These are phyloP conservation scores for Quadriops clusia DNA, from an alignment of 2,888 invertebrate genomes.

Conservation along the genomic window DNA sequence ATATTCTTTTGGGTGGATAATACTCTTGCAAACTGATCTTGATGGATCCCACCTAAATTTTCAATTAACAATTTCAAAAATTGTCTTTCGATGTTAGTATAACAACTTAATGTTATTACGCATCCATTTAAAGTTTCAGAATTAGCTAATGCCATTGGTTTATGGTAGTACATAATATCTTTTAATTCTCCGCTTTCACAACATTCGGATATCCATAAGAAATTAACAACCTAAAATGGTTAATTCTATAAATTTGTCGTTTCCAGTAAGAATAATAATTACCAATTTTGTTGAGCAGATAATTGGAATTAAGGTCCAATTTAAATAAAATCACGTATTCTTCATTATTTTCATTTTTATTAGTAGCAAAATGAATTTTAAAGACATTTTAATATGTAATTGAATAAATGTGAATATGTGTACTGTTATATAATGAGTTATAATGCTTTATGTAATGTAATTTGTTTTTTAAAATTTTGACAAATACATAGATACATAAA, in stretches of 20 bases:
- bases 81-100: slow-evolving; percentile 57
- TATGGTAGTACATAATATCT: slow-evolving; percentile 59
- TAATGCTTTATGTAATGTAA: too few relatives aligned
- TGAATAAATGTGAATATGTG: too few relatives aligned
- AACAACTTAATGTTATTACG: slow-evolving; percentile 70
- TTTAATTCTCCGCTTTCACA: slow-evolving; percentile 45
- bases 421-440: too few relatives aligned
- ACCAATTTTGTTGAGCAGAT: too few relatives aligned
- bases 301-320: too few relatives aligned
- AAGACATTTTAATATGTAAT: too few relatives aligned
- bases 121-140: slow-evolving; percentile 50
- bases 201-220: slow-evolving; percentile 63
- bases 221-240: slow-evolving; percentile 53
- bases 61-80: slow-evolving; percentile 60
- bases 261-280: too few relatives aligned
- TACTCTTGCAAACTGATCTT: slow-evolving; percentile 54
- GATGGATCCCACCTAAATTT: slow-evolving; percentile 53
- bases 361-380: too few relatives aligned
- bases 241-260: slow-evolving; percentile 25
- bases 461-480: too few relatives aligned
- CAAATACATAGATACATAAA: too few relatives aligned
- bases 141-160: slow-evolving; percentile 44
- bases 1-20: slow-evolving; percentile 38
- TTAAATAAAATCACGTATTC: too few relatives aligned
- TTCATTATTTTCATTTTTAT: too few relatives aligned